These are phyloP conservation scores for Epinephelus coioides DNA, from an alignment of 2,797 vertebrate genomes.

Conservation along the genomic window DNA sequence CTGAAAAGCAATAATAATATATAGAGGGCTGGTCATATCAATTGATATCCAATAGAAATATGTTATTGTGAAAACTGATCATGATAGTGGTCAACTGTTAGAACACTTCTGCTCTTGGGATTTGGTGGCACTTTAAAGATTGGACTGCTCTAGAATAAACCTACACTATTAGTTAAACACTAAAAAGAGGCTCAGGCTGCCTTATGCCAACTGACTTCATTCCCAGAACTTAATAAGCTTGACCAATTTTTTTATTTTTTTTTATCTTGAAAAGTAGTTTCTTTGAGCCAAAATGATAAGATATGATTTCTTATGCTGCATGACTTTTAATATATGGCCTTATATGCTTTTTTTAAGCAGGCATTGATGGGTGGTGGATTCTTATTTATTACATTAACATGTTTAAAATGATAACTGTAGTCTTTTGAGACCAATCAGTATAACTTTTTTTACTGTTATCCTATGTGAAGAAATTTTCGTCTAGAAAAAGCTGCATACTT, in stretches of 20 bases:
- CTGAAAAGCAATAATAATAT: constrained; percentile 49
- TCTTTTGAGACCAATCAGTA: constrained; percentile 13
- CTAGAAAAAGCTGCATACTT: constrained; percentile 8
- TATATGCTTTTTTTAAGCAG: constrained; percentile 30
- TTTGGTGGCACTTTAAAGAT: background rate
- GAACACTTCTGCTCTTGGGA: background rate
- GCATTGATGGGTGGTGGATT: constrained; percentile 27
- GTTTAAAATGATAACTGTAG: constrained; percentile 8
- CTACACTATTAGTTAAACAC: background rate
- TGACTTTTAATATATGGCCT: constrained; percentile 25
- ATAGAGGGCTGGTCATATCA: background rate
- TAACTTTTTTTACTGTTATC: background rate
- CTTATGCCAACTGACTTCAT: constrained; percentile 4
- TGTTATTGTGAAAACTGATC: background rate
- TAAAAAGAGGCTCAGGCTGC: background rate
- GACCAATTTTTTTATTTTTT: background rate
- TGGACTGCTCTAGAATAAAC: background rate
- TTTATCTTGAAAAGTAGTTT: constrained; percentile 28
- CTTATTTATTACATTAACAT: constrained; percentile 42
- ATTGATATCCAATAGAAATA: background rate
- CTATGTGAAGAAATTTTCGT: constrained; percentile 13
- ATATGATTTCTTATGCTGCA: constrained; percentile 15
- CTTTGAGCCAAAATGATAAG: constrained; percentile 12
- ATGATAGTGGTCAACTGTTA: background rate
- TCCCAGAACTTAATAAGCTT: constrained; percentile 7